A percentile compares a stretch with the other conserved stretches of the same genome.
Conservation (phyloP, 1,140 invertebrate genomes). For the Centruroides vittatus region DNA sequence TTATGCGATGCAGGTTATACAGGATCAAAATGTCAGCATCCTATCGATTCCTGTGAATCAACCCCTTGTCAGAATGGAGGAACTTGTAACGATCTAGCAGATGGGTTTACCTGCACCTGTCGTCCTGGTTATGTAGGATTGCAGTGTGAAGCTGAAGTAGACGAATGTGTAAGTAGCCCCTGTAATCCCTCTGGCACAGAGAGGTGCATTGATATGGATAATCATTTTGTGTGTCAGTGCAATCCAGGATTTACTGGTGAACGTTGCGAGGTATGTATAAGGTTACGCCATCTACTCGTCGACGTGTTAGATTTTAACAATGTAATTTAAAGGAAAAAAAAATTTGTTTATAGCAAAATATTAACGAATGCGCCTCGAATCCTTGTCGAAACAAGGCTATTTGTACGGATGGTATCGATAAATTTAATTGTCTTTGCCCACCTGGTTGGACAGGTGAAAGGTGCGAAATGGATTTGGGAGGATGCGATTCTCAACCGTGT, state of each 20-base stretch:
- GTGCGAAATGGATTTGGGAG: slow-evolving; percentile 75
- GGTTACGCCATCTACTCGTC: not conserved
- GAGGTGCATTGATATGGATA: slow-evolving; percentile 71
- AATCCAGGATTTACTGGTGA: slow-evolving; percentile 73
- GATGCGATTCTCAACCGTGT: slow-evolving; percentile 69
- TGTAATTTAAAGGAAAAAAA: too few species aligned
- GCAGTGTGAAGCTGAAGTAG: slow-evolving; percentile 79
- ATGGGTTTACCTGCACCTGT: slow-evolving; percentile 34
- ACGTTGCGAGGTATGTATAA: slow-evolving; percentile 45
- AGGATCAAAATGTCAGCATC: slow-evolving; percentile 66
- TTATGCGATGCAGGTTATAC: slow-evolving; percentile 78
- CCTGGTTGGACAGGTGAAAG: slow-evolving; percentile 73
- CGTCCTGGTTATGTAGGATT: slow-evolving; percentile 36
- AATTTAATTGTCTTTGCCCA: slow-evolving; percentile 64
- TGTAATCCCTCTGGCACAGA: slow-evolving; percentile 78
- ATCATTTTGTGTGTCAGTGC: slow-evolving; percentile 73
- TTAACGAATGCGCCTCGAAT: slow-evolving; percentile 70
- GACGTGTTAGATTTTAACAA: too few species aligned
- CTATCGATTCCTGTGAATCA: slow-evolving; percentile 46
- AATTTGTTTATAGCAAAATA: slow-evolving; percentile 42
- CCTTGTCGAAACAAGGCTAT: slow-evolving; percentile 76
- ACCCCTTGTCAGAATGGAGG: slow-evolving; percentile 34
- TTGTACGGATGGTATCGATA: slow-evolving; percentile 71
- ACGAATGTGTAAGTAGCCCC: slow-evolving; percentile 63
- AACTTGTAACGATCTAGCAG: slow-evolving; percentile 25